Evolutionary conservation across 1,140 invertebrate species (phyloP).

Genomic region (Littorina saxatilis): DNA sequence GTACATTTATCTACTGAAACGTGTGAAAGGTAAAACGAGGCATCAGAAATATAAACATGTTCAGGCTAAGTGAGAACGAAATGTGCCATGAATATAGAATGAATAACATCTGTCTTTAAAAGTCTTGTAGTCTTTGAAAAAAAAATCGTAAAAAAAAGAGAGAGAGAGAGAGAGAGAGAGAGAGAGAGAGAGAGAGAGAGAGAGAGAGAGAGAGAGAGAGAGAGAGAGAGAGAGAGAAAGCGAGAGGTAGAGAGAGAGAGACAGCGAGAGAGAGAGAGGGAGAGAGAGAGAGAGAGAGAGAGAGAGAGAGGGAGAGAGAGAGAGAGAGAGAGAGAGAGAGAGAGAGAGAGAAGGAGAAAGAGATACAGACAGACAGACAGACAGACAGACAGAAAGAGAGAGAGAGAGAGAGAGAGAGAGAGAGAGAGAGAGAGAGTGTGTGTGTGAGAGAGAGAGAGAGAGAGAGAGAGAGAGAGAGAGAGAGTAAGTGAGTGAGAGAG

Average conservation of each 20-base stretch:
- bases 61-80: no score
- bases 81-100: no score
- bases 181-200: conserved; percentile 26
- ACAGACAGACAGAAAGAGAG: no score
- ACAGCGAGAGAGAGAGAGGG: no score
- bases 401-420: conserved; percentile 1
- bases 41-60: no score
- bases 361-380: no score
- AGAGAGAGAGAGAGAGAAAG: conserved; percentile 19
- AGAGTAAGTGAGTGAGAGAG: not conserved
- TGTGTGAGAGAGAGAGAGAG: not conserved
- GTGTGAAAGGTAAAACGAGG: no score
- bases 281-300: conserved; percentile 23
- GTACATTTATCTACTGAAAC: no score
- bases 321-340: not conserved
- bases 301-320: not conserved
- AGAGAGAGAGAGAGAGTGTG: not conserved
- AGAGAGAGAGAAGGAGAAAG: no score
- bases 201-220: conserved; percentile 16
- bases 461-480: conserved; percentile 19
- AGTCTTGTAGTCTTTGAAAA: no score
- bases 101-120: no score
- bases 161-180: not conserved
- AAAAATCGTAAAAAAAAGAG: not conserved
- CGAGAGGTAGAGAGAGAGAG: no score